Percentiles rank a stretch among this genome's conserved stretches.
Conservation (phyloP, 2,797 vertebrate genomes). For the Psittacula derbiana region DNA sequence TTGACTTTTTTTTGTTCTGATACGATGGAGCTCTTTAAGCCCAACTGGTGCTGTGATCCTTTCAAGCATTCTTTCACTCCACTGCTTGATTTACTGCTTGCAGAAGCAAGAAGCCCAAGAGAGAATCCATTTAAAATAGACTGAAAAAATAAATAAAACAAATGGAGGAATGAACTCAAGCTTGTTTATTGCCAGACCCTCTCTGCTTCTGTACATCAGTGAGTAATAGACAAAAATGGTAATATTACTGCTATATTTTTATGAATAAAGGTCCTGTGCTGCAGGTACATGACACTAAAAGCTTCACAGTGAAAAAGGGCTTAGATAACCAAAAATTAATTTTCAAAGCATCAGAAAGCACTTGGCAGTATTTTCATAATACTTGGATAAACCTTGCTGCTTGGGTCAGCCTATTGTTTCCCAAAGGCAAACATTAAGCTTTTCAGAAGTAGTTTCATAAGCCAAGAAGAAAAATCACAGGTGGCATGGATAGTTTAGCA, state of each 20-base stretch:
- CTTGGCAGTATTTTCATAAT: not conserved
- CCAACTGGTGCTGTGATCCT: not conserved
- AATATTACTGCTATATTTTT: not conserved
- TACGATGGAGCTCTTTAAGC: not conserved
- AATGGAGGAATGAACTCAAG: not conserved
- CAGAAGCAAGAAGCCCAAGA: not conserved
- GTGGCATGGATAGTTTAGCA: not conserved
- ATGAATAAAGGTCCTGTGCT: not conserved
- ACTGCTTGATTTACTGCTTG: constrained; percentile 2
- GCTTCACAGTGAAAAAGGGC: not conserved
- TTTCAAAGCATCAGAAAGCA: not conserved
- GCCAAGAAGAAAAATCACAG: not conserved
- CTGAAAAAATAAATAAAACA: not conserved
- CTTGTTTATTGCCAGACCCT: not conserved
- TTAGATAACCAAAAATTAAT: not conserved
- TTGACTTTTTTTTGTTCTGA: not conserved
- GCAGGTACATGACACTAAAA: not conserved
- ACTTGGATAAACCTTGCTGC: not conserved
- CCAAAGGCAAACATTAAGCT: not conserved
- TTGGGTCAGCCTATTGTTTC: not conserved
- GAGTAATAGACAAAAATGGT: not conserved
- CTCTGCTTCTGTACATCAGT: not conserved
- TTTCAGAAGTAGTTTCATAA: not conserved
- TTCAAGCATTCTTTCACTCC: not conserved
- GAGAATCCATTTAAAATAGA: not conserved